Conservation (phyloP, 2,113 vertebrate genomes). For the Nicator chloris region DNA sequence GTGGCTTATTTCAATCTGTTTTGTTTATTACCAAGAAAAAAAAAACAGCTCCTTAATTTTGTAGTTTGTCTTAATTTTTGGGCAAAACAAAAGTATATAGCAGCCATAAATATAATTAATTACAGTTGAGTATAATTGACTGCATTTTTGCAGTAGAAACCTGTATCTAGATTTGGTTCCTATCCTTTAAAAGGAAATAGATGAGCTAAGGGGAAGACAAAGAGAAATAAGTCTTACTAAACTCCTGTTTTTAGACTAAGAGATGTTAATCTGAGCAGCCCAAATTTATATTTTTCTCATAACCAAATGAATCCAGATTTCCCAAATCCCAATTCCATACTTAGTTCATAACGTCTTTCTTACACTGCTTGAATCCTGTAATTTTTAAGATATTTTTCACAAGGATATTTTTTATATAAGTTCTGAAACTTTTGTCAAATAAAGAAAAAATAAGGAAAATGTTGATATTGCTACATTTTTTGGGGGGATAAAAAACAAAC, state of each 20-base stretch:
- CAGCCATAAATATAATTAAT: neutral
- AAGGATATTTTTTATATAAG: neutral
- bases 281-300: neutral
- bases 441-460: neutral
- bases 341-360: neutral
- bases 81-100: neutral
- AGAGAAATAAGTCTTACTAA: neutral
- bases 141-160: neutral
- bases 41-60: neutral
- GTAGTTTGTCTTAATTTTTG: neutral
- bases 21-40: neutral
- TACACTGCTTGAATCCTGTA: neutral
- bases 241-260: neutral
- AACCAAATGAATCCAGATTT: neutral
- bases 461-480: neutral
- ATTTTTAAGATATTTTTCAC: neutral
- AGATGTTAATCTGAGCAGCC: accelerated
- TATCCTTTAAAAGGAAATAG: neutral
- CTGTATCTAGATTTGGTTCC: neutral
- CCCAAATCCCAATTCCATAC: neutral
- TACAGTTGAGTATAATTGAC: neutral
- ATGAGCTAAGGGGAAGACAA: neutral
- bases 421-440: neutral
- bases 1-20: neutral
- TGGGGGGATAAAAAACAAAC: neutral